Evolutionary conservation across 2,888 invertebrate genomes (phyloP).

Genomic region (Gari tellinella): DNA sequence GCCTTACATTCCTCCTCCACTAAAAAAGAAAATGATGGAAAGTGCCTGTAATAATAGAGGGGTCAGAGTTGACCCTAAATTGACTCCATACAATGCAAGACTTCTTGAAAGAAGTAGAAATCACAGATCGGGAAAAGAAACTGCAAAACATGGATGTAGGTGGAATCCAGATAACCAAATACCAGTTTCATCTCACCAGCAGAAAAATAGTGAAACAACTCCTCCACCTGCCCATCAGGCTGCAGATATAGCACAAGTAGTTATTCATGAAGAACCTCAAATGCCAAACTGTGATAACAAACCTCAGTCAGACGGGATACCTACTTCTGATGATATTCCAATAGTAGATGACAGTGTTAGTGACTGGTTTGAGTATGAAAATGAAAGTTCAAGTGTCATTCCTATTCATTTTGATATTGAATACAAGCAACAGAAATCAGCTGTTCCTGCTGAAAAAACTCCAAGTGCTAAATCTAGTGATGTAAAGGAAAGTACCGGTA

Average conservation of each 20-base stretch:
- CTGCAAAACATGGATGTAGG: no score
- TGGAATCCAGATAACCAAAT: no score
- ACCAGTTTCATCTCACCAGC: neutral
- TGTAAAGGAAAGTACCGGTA: neutral
- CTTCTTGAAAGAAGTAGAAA: constrained; percentile 46
- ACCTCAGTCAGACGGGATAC: no score
- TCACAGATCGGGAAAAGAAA: no score
- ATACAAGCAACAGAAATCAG: neutral
- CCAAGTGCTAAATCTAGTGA: neutral
- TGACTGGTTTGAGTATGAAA: constrained; percentile 60
- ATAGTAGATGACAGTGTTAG: neutral
- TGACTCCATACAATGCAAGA: constrained; percentile 52
- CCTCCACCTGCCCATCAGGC: no score
- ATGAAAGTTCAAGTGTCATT: constrained; percentile 27
- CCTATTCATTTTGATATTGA: constrained; percentile 15
- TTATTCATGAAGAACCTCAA: no score
- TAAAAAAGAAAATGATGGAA: constrained; percentile 4
- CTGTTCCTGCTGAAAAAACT: no score
- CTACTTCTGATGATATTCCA: no score
- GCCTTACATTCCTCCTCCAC: constrained; percentile 20
- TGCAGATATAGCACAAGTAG: no score
- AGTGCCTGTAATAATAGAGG: neutral
- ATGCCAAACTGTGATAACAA: no score
- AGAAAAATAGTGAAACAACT: neutral
- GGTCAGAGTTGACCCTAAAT: constrained; percentile 15